These are phyloP conservation scores for Pangasius krempfi DNA, from an alignment of 2,797 vertebrate genomes.

Conservation along the genomic window DNA sequence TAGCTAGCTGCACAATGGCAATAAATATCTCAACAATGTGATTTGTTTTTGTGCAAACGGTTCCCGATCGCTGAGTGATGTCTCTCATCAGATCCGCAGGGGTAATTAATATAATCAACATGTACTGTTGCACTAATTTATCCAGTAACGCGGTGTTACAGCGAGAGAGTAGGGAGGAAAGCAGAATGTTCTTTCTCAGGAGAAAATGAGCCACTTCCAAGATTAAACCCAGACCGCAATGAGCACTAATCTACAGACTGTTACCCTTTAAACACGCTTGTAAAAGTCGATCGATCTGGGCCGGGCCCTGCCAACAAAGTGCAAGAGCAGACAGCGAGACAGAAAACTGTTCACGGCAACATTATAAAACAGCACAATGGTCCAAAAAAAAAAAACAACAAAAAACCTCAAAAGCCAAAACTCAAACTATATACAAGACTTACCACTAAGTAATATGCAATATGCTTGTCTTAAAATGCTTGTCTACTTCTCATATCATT, in stretches of 20 bases:
- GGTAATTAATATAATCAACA: not conserved
- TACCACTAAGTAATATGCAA: not conserved
- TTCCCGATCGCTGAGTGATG: not conserved
- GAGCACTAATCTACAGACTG: conserved; percentile 45
- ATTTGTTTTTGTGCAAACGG: not conserved
- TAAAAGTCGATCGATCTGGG: conserved; percentile 31
- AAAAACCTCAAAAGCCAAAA: not conserved
- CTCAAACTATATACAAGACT: not conserved
- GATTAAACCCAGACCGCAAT: conserved; percentile 37
- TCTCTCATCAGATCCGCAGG: not conserved
- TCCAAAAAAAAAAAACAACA: too few species aligned
- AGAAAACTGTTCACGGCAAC: not conserved
- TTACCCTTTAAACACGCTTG: conserved; percentile 59
- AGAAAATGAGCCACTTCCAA: conserved; percentile 54
- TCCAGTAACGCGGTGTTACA: not conserved
- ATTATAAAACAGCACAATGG: not conserved
- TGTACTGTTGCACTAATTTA: not conserved
- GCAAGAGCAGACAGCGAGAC: not conserved
- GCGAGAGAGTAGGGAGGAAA: not conserved
- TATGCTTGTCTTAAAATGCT: not conserved
- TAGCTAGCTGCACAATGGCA: not conserved
- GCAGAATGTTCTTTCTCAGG: conserved; percentile 41
- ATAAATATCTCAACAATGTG: not conserved
- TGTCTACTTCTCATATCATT: not conserved
- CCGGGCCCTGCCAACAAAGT: conserved; percentile 24